Evolutionary conservation across 1,140 invertebrate genomes (phyloP).

Genomic region (Drosophila nannoptera): DNA sequence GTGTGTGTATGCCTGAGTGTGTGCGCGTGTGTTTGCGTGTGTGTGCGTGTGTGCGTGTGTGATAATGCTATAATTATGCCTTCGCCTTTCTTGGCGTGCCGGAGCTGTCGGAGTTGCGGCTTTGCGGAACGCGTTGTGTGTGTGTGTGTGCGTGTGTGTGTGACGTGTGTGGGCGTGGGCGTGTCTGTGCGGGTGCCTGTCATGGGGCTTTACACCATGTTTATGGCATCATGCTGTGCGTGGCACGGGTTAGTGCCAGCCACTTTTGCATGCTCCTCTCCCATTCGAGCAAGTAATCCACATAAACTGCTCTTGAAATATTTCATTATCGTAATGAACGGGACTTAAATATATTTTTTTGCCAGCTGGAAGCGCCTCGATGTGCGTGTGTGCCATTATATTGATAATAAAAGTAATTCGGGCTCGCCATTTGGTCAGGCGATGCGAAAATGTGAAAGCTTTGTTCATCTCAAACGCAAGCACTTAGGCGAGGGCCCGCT

Average conservation of each 20-base stretch:
- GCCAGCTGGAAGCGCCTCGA: conserved; percentile 40
- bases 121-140: conserved; percentile 54
- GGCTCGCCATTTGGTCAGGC: conserved; percentile 33
- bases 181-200: conserved; percentile 12
- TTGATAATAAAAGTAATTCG: conserved; percentile 64
- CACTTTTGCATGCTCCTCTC: conserved; percentile 63
- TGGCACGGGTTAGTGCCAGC: conserved; percentile 12
- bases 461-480: conserved; percentile 26
- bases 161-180: neutral
- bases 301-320: conserved; percentile 75
- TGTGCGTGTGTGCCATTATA: conserved; percentile 24
- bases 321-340: conserved; percentile 76
- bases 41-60: conserved; percentile 42
- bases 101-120: conserved; percentile 55
- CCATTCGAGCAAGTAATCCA: conserved; percentile 70
- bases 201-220: conserved; percentile 51
- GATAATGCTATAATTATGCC: conserved; percentile 76
- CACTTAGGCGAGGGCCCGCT: conserved; percentile 24
- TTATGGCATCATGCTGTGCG: conserved; percentile 46
- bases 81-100: conserved; percentile 61
- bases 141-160: conserved; percentile 20
- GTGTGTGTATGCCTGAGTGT: conserved; percentile 28
- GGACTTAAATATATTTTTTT: conserved; percentile 61
- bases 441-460: conserved; percentile 29
- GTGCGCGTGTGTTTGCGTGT: conserved; percentile 9